Evolutionary conservation across 2,113 vertebrate genomes (phyloP).

Genomic region (Pardalotus punctatus): DNA sequence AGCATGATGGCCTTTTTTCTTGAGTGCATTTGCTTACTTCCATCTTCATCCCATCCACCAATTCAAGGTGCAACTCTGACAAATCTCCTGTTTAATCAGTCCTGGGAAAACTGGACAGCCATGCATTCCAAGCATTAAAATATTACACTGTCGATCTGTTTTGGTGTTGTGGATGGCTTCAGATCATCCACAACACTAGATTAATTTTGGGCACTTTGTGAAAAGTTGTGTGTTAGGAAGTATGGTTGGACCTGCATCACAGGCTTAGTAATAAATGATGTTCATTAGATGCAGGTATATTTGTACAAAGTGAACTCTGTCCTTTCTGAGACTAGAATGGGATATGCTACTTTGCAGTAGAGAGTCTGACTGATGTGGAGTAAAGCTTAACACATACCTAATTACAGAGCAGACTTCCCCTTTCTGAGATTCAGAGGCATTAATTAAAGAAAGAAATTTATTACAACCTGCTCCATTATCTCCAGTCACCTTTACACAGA

Average conservation of each 20-base stretch:
- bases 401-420: constrained; percentile 39
- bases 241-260: background rate
- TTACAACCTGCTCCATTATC: constrained; percentile 59
- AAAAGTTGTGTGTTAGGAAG: background rate
- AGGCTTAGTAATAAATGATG: background rate
- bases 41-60: background rate
- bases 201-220: background rate
- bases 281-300: background rate
- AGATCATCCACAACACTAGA: background rate
- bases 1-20: background rate
- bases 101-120: background rate
- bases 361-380: background rate
- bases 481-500: constrained; percentile 55
- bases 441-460: constrained; percentile 63
- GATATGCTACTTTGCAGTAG: background rate
- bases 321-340: background rate
- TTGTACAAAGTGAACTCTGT: background rate
- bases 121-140: background rate
- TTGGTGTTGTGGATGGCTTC: background rate
- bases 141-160: background rate
- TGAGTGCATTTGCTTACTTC: background rate
- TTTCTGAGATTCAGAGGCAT: constrained; percentile 16
- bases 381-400: constrained; percentile 11
- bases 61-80: background rate
- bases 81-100: background rate